Evolutionary conservation across 1,140 invertebrate species (phyloP).

Genomic region (Littorina saxatilis): DNA sequence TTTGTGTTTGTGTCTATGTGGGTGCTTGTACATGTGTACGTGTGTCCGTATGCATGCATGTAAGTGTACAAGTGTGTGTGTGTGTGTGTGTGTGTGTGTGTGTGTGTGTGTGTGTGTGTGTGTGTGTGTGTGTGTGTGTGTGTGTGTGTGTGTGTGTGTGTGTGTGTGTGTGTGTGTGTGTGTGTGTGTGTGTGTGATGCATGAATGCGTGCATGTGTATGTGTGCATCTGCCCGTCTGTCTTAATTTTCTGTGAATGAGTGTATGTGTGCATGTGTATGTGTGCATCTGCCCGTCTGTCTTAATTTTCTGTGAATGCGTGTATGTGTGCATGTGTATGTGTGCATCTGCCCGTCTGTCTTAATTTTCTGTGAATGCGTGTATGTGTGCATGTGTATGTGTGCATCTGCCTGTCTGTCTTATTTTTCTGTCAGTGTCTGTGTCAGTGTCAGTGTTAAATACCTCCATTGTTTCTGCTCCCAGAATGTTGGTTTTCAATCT

Average conservation of each 20-base stretch:
- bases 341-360: neutral
- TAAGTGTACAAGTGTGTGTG: neutral
- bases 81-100: conserved; percentile 30
- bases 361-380: too few relatives aligned
- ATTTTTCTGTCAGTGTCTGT: too few relatives aligned
- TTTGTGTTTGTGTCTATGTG: neutral
- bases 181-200: neutral
- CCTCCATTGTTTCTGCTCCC: conserved; percentile 24
- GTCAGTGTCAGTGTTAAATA: neutral
- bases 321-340: neutral
- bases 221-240: neutral
- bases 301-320: neutral
- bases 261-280: neutral
- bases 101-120: conserved; percentile 9
- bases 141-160: neutral
- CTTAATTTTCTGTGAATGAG: neutral
- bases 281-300: neutral
- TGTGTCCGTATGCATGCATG: too few relatives aligned
- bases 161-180: neutral
- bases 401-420: neutral
- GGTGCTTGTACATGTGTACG: neutral
- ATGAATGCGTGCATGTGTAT: too few relatives aligned
- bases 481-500: neutral
- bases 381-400: neutral
- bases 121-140: neutral